These are phyloP conservation scores for Meles meles DNA, from an alignment of 2,113 vertebrate genomes.

Conservation along the genomic window DNA sequence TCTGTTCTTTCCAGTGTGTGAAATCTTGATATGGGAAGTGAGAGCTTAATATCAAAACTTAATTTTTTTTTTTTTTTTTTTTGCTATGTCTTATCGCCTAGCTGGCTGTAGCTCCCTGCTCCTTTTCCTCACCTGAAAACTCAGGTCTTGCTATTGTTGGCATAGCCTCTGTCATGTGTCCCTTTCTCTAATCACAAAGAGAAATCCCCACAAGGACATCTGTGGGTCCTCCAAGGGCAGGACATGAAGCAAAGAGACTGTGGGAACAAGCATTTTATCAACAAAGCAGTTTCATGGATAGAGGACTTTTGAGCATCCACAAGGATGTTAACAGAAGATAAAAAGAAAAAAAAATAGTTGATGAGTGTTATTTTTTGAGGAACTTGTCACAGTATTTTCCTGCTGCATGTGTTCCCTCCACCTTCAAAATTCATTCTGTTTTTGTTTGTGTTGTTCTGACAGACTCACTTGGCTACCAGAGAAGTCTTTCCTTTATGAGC, in stretches of 20 bases:
- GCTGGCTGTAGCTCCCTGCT: neutral
- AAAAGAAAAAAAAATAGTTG: neutral
- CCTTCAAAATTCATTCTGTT: neutral
- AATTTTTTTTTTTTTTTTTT: neutral
- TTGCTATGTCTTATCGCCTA: neutral
- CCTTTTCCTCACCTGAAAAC: neutral
- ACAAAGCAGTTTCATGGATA: neutral
- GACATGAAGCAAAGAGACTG: neutral
- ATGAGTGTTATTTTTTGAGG: neutral
- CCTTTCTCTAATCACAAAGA: neutral
- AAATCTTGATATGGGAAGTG: neutral
- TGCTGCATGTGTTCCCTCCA: neutral
- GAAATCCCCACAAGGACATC: neutral
- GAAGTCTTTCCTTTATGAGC: neutral
- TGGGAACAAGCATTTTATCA: neutral
- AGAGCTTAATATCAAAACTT: neutral
- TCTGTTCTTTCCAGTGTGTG: too few relatives aligned
- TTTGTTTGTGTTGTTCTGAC: neutral
- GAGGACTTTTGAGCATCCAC: neutral
- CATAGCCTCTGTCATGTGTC: too few relatives aligned
- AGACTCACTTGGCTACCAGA: neutral
- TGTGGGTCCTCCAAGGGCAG: neutral
- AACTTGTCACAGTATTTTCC: neutral
- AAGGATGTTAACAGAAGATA: neutral
- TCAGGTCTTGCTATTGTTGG: neutral